Base-by-base conservation (phyloP, 2,113 vertebrate genomes). In the Xiphophorus maculatus region DNA sequence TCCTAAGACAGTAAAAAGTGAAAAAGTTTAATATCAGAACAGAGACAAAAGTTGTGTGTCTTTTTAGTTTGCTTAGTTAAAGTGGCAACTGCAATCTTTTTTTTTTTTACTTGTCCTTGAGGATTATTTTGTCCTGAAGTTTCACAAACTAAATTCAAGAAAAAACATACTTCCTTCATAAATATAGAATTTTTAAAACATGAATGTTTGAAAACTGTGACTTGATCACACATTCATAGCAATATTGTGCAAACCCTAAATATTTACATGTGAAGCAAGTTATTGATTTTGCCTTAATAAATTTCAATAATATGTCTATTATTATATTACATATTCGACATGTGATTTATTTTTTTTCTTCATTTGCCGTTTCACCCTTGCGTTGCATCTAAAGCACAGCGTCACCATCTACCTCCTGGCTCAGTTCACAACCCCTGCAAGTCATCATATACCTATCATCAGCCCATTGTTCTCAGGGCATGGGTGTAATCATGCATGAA, bases 401-500 rank as follows among this genome's bases (percentile, higher is more conserved):
- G 0, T 48, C 17, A 19, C 66, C 40, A 15, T 25, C 13, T 61
- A 19, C 64, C 73, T 74, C 72, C 63, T 30, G 35, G 37, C 66
- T 35, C 27, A 29, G 33, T 77, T 51, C 29, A 37, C 30, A 40
- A 22, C 15, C 58, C 40, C 70, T 42, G 13, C 15, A n/a, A 40
- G 63, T 30, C 71, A 11, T 61, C 73, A 77, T 68, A 64, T 54
- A 73, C 73, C 71, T 66, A 78, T 71, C 63, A 54, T 73, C 30
- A 42, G 63, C 44, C 62, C 1, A 67, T 81, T 82, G 87, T 81
- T 74, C 70, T 8, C 70, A 66, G 81, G 87, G 74, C 79, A 63
- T 5, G 28, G 70, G 71, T 73, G 76, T 86, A 86, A 83, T 82
- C 80, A 82, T 65, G 89, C 77, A 80, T 88, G 86, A 88, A 87